Percentiles rank a stretch among this genome's conserved stretches.
These are phyloP conservation scores for Drosophila serrata DNA, from an alignment of 1,140 invertebrate genomes.

Conservation along the genomic window DNA sequence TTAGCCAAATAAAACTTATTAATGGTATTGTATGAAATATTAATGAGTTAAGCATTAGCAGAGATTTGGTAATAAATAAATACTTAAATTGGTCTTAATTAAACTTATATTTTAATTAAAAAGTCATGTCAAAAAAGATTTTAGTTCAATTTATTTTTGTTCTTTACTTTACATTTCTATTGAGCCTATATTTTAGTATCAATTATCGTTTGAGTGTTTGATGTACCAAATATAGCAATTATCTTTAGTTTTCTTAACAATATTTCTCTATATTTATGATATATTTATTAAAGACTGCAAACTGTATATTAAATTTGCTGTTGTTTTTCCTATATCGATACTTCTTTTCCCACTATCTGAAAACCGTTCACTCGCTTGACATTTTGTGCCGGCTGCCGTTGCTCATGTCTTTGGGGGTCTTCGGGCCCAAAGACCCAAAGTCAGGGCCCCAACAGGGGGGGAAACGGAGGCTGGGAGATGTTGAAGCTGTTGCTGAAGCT, in stretches of 20 bases:
- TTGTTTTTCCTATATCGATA: neutral
- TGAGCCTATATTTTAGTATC: neutral
- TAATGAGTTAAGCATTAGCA: neutral
- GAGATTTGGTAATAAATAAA: too few species aligned
- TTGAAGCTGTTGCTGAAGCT: slow-evolving; percentile 8
- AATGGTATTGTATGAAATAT: too few species aligned
- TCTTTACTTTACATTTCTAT: neutral
- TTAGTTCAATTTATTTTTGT: neutral
- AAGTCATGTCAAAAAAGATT: neutral
- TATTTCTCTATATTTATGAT: too few species aligned
- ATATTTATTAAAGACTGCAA: neutral
- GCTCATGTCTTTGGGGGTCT: slow-evolving; percentile 39
- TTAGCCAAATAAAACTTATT: too few species aligned
- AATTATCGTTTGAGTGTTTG: neutral
- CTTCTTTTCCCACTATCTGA: slow-evolving; percentile 4
- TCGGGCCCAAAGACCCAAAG: slow-evolving; percentile 35
- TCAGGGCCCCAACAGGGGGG: slow-evolving; percentile 6
- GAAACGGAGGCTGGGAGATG: neutral
- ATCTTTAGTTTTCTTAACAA: too few species aligned
- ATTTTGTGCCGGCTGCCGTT: slow-evolving; percentile 69
- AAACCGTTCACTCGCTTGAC: slow-evolving; percentile 69
- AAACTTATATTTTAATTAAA: too few species aligned
- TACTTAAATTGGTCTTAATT: neutral
- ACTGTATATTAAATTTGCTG: neutral
- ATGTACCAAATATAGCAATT: neutral